Base-by-base conservation (phyloP, 2,797 vertebrate genomes). In the Anas capensis region DNA sequence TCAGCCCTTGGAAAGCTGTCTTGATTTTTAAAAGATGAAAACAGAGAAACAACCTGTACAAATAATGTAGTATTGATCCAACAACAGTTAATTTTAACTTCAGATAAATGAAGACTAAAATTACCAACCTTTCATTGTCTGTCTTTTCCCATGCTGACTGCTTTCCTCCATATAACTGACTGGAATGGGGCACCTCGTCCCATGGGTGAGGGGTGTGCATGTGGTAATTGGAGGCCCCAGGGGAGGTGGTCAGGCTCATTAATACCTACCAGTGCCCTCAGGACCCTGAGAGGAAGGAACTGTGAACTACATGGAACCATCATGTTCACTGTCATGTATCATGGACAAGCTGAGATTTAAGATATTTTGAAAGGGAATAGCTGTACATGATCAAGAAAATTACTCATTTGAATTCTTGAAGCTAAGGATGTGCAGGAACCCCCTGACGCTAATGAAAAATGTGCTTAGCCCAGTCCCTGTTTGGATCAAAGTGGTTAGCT, bases 11-110 rank as follows among this genome's bases (percentile, higher is more conserved):
- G 83, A 95, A 93, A 95, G 58, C 27, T 34, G 2, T 82, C 86
- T 58, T 70, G 54, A 65, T 92, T 82, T 91, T 94, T 88, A 95
- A 90, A 90, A 90, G 42, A 82, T 86, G 66, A 91, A 95, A 92
- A 46, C 48, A 66, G 73, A 88, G 57, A 86, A 82, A 53, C 33
- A 88, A 19, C 20, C 66, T 76, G 42, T 80, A 62, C 70, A 82
- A 57, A 82, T 72, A 72, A 92, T 2, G 36, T 31, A 81, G 49
- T 34, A 51, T 46, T 56, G 72, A 76, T 91, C 73, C 90, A 92
- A 90, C 15, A 65, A 80, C 66, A 86, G 49, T 92, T 95, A 92
- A 95, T 90, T 82, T 92, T 84, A 86, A 64, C 58, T 94, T 62
- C 42, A 38, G 65, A 90, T 84, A 70, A 95, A 88, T 66, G 56